phyloP scores from a whole-genome alignment of 2,113 vertebrate genomes.

The Formicarius rufipectus region DNA sequence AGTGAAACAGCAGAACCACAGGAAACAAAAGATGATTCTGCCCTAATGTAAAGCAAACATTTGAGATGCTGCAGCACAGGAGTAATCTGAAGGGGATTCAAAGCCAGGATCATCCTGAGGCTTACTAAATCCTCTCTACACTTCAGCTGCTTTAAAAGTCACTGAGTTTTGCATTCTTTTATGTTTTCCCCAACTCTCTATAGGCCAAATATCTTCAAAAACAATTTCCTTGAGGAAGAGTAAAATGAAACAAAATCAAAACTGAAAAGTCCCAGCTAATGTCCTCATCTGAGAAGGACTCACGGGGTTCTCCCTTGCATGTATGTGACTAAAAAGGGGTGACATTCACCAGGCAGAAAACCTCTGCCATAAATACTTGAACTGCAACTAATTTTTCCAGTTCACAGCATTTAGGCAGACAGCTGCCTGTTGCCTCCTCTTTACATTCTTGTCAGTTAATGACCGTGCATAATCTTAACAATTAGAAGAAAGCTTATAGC shows the following conservation, averaged over 20 bases:
- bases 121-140: neutral
- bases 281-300: neutral
- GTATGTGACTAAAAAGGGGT: neutral
- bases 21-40: slow-evolving; percentile 6
- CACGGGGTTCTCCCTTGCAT: neutral
- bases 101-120: neutral
- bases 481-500: neutral
- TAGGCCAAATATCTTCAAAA: neutral
- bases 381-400: neutral
- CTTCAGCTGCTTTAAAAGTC: neutral
- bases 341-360: neutral
- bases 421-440: neutral
- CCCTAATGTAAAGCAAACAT: neutral
- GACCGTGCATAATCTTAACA: neutral
- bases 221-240: neutral
- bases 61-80: neutral
- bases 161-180: neutral
- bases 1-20: neutral
- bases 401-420: neutral
- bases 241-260: neutral
- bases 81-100: neutral
- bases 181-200: neutral
- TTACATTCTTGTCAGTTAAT: slow-evolving; percentile 10
- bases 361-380: neutral
- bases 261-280: neutral